Conservation (phyloP, 2,113 vertebrate genomes). For the Sterrhoptilus dennistouni region DNA sequence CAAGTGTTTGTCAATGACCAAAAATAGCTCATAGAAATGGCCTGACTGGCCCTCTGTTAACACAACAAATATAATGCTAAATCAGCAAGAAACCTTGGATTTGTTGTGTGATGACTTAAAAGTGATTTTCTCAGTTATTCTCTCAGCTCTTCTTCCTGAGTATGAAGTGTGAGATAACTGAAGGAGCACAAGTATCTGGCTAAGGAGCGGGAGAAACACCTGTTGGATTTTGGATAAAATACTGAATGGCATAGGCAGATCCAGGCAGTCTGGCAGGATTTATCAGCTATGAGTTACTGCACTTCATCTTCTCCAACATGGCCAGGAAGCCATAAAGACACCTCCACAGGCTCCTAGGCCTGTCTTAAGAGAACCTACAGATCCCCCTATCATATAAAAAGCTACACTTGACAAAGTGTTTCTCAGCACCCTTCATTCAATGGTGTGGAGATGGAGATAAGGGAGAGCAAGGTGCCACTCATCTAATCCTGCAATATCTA, state of each 20-base stretch:
- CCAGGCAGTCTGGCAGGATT: not conserved
- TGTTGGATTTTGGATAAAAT: not conserved
- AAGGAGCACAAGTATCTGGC: not conserved
- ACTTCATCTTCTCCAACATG: not conserved
- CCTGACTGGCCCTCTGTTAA: not conserved
- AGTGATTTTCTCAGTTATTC: not conserved
- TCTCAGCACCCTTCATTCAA: not conserved
- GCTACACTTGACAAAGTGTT: not conserved
- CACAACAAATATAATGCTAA: not conserved
- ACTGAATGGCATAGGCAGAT: not conserved
- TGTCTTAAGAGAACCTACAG: not conserved
- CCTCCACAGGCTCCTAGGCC: not conserved
- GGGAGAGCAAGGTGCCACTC: not conserved
- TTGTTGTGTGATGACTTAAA: not conserved
- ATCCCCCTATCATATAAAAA: not conserved
- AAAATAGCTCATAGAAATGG: not conserved
- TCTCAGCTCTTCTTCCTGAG: not conserved
- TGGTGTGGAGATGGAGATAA: not conserved
- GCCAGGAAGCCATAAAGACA: not conserved
- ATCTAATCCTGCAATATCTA: not conserved
- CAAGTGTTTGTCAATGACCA: not conserved
- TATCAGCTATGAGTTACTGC: not conserved
- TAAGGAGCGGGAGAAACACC: not conserved
- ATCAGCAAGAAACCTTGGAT: constrained; percentile 15
- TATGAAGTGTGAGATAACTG: not conserved